A percentile compares a stretch with the other conserved stretches of the same genome.
These are phyloP conservation scores for Anthoptus insignis DNA, from an alignment of 2,888 invertebrate species.

Conservation along the genomic window DNA sequence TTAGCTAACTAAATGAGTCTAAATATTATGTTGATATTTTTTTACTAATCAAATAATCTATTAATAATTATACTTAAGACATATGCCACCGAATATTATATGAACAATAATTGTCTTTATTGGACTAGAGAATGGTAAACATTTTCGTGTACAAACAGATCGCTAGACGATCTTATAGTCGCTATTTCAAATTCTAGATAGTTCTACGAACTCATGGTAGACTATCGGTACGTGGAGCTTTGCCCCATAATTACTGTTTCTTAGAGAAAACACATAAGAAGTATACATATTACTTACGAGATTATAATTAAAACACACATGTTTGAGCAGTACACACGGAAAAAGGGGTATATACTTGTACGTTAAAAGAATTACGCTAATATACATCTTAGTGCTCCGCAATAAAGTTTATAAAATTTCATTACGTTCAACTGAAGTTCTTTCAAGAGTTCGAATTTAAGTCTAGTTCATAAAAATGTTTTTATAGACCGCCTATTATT, in stretches of 20 bases:
- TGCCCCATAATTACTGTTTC: conserved; percentile 44
- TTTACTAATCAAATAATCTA: conserved; percentile 55
- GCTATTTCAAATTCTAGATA: conserved; percentile 55
- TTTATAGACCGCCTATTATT: background rate
- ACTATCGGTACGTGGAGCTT: conserved; percentile 46
- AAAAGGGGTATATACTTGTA: conserved; percentile 31
- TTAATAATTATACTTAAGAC: conserved; percentile 48
- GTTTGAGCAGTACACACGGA: conserved; percentile 50
- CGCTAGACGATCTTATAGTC: conserved; percentile 57
- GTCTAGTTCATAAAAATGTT: background rate
- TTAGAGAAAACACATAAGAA: conserved; percentile 28
- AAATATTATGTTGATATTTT: conserved; percentile 53
- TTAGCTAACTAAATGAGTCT: conserved; percentile 56
- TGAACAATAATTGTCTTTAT: conserved; percentile 64
- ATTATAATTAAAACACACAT: conserved; percentile 48
- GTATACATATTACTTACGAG: background rate
- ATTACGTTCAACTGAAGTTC: background rate
- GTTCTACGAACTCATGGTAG: conserved; percentile 71
- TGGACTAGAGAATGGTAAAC: conserved; percentile 83
- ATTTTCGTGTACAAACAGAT: conserved; percentile 58
- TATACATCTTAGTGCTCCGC: conserved; percentile 8
- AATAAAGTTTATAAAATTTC: conserved; percentile 11
- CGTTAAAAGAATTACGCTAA: conserved; percentile 24
- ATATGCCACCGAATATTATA: conserved; percentile 55
- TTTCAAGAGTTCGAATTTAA: background rate